These are phyloP conservation scores for Drosophila hamatofila DNA, from an alignment of 2,888 invertebrate genomes.

Conservation along the genomic window DNA sequence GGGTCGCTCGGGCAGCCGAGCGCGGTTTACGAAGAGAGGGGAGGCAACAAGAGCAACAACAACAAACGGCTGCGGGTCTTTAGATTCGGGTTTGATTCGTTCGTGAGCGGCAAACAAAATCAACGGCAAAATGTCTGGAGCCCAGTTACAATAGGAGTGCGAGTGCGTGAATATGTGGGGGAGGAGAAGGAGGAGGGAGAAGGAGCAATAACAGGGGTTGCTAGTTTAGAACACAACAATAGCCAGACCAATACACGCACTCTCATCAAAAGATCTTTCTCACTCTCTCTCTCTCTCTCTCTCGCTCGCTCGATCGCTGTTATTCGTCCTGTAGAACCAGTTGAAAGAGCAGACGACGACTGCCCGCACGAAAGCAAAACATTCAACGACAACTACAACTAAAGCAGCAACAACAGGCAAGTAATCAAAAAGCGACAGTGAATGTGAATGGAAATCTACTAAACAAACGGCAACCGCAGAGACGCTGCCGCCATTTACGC, in stretches of 20 bases:
- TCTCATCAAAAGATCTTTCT: conserved; percentile 11
- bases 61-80: conserved; percentile 1
- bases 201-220: conserved; percentile 19
- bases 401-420: conserved; percentile 29
- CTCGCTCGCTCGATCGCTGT: conserved; percentile 7
- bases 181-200: not conserved
- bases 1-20: conserved; percentile 40
- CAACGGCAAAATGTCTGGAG: conserved; percentile 16
- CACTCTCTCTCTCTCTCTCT: conserved; percentile 2
- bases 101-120: conserved; percentile 45
- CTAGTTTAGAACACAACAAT: conserved; percentile 36
- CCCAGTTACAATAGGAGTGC: conserved; percentile 14
- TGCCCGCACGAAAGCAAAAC: conserved; percentile 57
- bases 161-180: not conserved
- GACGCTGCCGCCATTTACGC: conserved; percentile 14
- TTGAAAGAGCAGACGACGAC: conserved; percentile 52
- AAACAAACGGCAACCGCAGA: conserved; percentile 49
- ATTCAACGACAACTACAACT: conserved; percentile 24
- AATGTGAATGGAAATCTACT: conserved; percentile 83
- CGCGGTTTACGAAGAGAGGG: not conserved
- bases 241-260: conserved; percentile 3
- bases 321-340: conserved; percentile 76
- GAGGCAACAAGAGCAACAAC: not conserved
- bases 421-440: conserved; percentile 78
- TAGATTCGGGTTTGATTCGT: conserved; percentile 12